Base-by-base conservation (phyloP, 2,113 vertebrate species). In the Sebastes schlegelii region DNA sequence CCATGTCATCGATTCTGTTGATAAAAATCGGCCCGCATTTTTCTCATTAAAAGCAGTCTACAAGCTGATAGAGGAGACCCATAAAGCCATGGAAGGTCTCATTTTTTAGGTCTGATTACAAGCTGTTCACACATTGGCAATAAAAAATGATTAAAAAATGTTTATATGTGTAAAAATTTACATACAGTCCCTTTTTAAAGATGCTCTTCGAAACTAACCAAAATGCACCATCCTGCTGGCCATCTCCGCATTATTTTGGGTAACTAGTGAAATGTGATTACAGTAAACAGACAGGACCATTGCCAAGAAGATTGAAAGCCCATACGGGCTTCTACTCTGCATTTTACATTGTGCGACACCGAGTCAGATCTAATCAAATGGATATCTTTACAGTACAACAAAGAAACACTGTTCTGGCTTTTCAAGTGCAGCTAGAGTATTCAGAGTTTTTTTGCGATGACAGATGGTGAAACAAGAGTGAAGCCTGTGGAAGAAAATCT, bases 381-480 rank as follows among this genome's bases (percentile, higher is more conserved):
- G 65, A 65, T 85, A 46, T 74, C 58, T 83, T 57, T 77, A 40
- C 65, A 78, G 46, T 46, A 58, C 82, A 82, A 88, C 88, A 90
- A 80, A 84, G 88, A 83, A 23, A 67, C 79, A n/a, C 51, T 90
- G 87, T 83, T 86, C 54, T 91, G 70, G 34, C 69, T 40, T 79
- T 80, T 65, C 52, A 77, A 52, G 74, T 54, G 23, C 62, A 70
- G 73, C 85, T 55, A 13, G 76, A 77, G 74, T 68, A 63, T 86
- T 88, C 54, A 74, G 80, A 68, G 60, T 66, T 84, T 66, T 70
- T 64, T 45, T 45, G 23, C 58, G 10, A 43, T 54, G 63, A 49
- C 88, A 90, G 90, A 88, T 90, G 88, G 87, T 80, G 76, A 60
- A 88, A 89, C 85, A 74, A 89, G 80, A 85, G 62, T 68, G 69